Conservation (phyloP, 2,888 invertebrate genomes). For the Dryomyza anilis region DNA sequence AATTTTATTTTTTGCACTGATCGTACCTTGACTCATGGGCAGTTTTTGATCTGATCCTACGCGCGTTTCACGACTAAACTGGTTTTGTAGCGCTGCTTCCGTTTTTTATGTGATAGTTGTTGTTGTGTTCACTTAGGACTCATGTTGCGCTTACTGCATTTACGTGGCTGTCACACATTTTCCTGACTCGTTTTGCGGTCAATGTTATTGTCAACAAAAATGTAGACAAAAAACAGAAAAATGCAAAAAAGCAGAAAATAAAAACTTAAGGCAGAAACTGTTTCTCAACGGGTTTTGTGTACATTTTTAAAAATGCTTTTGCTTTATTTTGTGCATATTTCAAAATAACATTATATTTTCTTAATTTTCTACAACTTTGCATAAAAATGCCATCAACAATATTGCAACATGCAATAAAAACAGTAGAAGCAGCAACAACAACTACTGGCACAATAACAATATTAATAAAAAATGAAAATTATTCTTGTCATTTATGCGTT, state of each 20-base stretch:
- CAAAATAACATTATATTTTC: too few species aligned
- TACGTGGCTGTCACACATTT: not conserved
- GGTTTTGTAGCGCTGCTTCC: too few species aligned
- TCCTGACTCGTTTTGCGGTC: conserved; percentile 23
- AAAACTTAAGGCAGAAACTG: conserved; percentile 3
- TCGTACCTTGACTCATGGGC: not conserved
- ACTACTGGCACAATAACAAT: too few species aligned
- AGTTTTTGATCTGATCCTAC: conserved; percentile 1
- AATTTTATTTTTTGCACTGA: too few species aligned
- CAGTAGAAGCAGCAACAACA: not conserved
- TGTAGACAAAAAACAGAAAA: not conserved
- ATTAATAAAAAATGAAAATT: too few species aligned
- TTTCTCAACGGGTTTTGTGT: conserved; percentile 6
- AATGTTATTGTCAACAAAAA: conserved; percentile 25
- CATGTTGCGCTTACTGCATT: too few species aligned
- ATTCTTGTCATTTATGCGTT: not conserved
- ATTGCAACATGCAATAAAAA: not conserved
- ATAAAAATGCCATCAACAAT: not conserved
- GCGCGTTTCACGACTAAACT: conserved; percentile 25
- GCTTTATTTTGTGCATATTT: too few species aligned
- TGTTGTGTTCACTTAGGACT: too few species aligned
- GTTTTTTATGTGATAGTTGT: not conserved
- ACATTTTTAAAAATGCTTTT: too few species aligned
- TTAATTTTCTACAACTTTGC: too few species aligned
- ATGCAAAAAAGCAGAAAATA: not conserved